A percentile compares a stretch with the other conserved stretches of the same genome.
Conservation (phyloP, 2,888 invertebrate species). For the Apodemia hepburni region DNA sequence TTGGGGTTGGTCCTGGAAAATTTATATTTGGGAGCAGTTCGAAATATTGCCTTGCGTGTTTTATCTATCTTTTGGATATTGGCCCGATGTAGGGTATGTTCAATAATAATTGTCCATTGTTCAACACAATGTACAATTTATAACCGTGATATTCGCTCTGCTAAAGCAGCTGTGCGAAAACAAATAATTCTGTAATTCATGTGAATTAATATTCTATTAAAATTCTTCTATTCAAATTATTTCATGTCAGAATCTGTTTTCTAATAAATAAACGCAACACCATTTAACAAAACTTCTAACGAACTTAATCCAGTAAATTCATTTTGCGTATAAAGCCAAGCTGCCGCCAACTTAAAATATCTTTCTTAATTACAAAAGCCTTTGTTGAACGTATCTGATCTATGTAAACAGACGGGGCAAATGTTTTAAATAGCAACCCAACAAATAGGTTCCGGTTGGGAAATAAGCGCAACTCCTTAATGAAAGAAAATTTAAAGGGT, state of each 20-base stretch:
- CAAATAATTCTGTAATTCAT: not conserved
- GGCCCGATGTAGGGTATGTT: conserved; percentile 35
- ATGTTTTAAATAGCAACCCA: conserved; percentile 77
- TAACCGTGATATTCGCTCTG: conserved; percentile 29
- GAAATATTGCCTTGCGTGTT: conserved; percentile 70
- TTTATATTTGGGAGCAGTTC: conserved; percentile 63
- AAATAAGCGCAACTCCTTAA: conserved; percentile 71
- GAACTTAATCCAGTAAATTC: conserved; percentile 73
- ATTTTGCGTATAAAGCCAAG: conserved; percentile 76
- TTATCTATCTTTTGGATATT: conserved; percentile 46
- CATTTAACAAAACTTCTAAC: conserved; percentile 59
- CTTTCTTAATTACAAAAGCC: conserved; percentile 80
- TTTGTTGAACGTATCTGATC: conserved; percentile 80
- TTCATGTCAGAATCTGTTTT: conserved; percentile 32
- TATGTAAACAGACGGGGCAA: conserved; percentile 77
- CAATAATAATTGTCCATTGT: conserved; percentile 32
- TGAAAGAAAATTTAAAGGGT: conserved; percentile 63
- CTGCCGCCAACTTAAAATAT: conserved; percentile 78
- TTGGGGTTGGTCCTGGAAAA: conserved; percentile 71
- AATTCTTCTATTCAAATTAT: conserved; percentile 27
- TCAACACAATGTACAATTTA: conserved; percentile 33
- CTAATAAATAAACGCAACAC: conserved; percentile 37
- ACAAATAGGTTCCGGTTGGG: conserved; percentile 74
- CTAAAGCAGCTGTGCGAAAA: conserved; percentile 22
- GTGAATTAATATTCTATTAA: conserved; percentile 24